Evolutionary conservation across 30 jellyfish, hydroid and myxozoan genomes (phyloP), one percentile per base, ranked within the genome.

Genomic region (Calvadosia cruxmelitensis): DNA sequence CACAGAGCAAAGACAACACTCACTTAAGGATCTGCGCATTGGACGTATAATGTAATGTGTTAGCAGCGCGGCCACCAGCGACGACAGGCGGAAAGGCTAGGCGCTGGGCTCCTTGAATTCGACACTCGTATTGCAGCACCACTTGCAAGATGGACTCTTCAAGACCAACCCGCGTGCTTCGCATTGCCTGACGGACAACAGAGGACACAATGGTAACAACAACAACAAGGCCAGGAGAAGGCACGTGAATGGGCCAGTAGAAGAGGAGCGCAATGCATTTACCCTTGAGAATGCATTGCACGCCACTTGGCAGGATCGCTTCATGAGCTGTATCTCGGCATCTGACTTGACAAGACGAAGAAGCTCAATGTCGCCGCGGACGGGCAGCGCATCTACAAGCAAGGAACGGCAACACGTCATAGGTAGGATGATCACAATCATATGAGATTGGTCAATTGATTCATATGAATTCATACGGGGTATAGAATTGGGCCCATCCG

Each of bases 81-180:
- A 88, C 97, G 49, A 88, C 97, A 5, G 97, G 97, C 33, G 97
- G 95, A 50, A 88, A 88, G 23, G 97, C 81, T 27, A 88, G 67
- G 7, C 71, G 52, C 71, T 88, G 97, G 24, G 97, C 95, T 1
- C 97, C 97, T 30, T 68, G 78, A 2, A 81, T 26, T 52, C 84
- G 74, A 70, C 94, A 80, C 61, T 88, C 93, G 66, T 75, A 88
- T 50, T 81, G 88, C 27, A 88, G 33, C 49, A 71, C 12, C 0
- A 93, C 93, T 36, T 88, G 97, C 5, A 81, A 85, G 15, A 49
- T 26, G 42, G 93, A 35, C 69, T 88, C 97, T 16, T 84, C 83
- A 5, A 80, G 34, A 73, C 92, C 94, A 26, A 89, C 80, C 16
- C 81, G 62, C 29, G 97, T 69, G 33, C 79, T 49, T 62, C 63